A percentile compares a stretch with the other conserved stretches of the same genome.
Conservation (phyloP, 1,140 invertebrate species). For the Tenebrio molitor region DNA sequence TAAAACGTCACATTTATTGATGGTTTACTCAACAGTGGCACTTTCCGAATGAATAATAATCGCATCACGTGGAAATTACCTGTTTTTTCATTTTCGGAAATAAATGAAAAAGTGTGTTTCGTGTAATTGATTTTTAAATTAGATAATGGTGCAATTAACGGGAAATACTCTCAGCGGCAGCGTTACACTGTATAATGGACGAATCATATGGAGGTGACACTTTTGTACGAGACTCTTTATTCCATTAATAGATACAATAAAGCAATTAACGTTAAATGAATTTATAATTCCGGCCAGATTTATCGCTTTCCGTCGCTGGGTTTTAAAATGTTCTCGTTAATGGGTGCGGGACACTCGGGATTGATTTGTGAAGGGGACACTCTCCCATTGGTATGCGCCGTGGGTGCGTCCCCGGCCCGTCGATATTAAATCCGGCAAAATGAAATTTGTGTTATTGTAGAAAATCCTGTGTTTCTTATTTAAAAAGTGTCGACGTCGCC, state of each 20-base stretch:
- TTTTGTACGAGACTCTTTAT: neutral
- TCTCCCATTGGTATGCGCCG: conserved; percentile 13
- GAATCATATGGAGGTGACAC: neutral
- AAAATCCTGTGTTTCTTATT: conserved; percentile 28
- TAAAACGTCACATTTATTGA: conserved; percentile 8
- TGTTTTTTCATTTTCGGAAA: neutral
- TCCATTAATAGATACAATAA: neutral
- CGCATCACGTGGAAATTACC: conserved; percentile 11
- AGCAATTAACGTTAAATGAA: neutral
- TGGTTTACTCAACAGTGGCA: conserved; percentile 3
- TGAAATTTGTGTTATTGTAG: conserved; percentile 34
- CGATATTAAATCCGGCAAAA: conserved; percentile 17
- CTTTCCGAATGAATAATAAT: neutral
- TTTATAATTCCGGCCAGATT: neutral
- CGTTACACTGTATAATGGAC: neutral
- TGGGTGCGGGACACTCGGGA: too few relatives aligned
- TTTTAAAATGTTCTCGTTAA: too few relatives aligned
- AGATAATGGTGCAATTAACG: conserved; percentile 10
- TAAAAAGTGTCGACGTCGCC: conserved; percentile 23
- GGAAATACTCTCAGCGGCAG: conserved; percentile 3
- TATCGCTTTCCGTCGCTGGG: neutral
- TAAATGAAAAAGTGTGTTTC: conserved; percentile 15
- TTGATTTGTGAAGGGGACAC: too few relatives aligned
- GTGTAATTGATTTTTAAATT: conserved; percentile 25
- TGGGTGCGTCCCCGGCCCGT: neutral